Base-by-base conservation (phyloP, 2,113 vertebrate species). In the Trochalopteron elliotii region DNA sequence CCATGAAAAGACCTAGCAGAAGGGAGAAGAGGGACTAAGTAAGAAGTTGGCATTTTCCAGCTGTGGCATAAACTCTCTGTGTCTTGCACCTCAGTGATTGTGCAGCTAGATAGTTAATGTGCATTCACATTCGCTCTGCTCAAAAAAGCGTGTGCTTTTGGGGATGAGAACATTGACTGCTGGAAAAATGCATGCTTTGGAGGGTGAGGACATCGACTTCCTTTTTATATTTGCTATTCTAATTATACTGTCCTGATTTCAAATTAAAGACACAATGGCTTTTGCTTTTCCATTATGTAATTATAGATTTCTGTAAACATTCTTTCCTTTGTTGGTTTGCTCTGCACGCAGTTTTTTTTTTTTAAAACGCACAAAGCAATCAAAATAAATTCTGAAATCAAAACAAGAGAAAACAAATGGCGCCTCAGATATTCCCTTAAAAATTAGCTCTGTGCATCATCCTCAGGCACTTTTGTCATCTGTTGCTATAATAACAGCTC, bases 211-310 rank as follows among this genome's bases (percentile, higher is more conserved):
- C 75, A 90, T 63, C 1, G 14, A 91, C 87, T 95, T 96, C 87
- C 91, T 87, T 96, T 87, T 96, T 91, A 50, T 90, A 88, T 95
- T 96, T 85, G 82, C 87, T 80, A 35, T 93, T 96, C 67, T 91
- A 90, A 95, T 96, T 87, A 90, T 79, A 87, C 55, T 69, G 87
- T 57, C 84, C 89, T 40, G 70, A 85, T 89, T 83, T 90, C 65
- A 90, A 96, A 96, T 87, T 71, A 84, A 91, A 94, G 84, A 82
- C 89, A 96, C 89, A 96, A 96, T 96, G 68, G 93, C 45, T 94
- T 93, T 87, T 93, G 78, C 87, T 95, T 57, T 94, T 93, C 69
- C 53, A 82, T 92, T 89, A 65, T 89, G 70, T 69, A 96, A 96
- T 93, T 93, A 94, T 27, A 84, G 87, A 89, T 84, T 85, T 91